Evolutionary conservation across 2,113 vertebrate species (phyloP), one percentile per base, ranked within the genome.

Genomic region (Microcebus murinus): DNA sequence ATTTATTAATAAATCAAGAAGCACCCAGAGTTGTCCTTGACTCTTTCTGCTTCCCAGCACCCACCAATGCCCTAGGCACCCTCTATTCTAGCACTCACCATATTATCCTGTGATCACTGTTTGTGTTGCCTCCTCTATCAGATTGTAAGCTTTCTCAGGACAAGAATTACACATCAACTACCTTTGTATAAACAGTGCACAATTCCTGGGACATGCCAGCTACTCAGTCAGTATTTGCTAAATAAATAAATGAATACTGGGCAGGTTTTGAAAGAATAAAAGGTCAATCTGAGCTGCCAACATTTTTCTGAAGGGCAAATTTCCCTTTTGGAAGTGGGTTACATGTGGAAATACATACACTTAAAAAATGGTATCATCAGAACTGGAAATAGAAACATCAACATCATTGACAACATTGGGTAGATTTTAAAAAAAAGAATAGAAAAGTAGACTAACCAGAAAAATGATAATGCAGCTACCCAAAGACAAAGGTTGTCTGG

Each of bases 381-480:
- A 96, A 93, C 21, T 89, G 17, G 11, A 79, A 89, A 89, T 65
- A 31, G 39, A 77, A 93, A 96, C 25, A 25, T 34, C 91, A 59
- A 71, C 4, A 61, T 55, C 31, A 23, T 23, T 52, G 48, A 55
- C 48, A 94, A 93, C 17, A 13, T 27, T 90, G 65, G 20, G 34
- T 48, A 83, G 36, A 48, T n/a, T n/a, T n/a, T n/a, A n/a, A n/a
- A 36, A 70, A 42, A 65, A 25, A 42, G 8, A 71, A 79, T n/a
- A 39, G 48, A 36, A 83, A 90, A 59, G 14, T 71, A 50, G 34
- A 79, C 36, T 55, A 27, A 80, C 27, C 34, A 2, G 13, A 79
- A 48, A 74, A 39, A 42, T n/a, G 10, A 57, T 52, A 67, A 27
- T 55, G 0, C 11, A 17, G n/a, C 61, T 85, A 70, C 42, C 42